A percentile compares a stretch with the other conserved stretches of the same genome.
These are phyloP conservation scores for Dryadula phaetusa DNA, from an alignment of 2,888 invertebrate genomes.

Conservation along the genomic window DNA sequence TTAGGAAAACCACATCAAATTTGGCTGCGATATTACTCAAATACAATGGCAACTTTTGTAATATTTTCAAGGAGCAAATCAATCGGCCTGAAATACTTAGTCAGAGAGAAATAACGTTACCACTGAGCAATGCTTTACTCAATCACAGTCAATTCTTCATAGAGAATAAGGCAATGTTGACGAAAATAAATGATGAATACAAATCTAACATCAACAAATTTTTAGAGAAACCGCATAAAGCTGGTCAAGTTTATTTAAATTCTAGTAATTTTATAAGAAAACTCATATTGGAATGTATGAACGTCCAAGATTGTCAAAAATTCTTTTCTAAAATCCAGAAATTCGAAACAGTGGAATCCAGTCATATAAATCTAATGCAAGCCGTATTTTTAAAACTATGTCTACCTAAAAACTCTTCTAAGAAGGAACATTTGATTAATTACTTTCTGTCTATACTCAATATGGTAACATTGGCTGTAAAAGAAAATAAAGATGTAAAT, in stretches of 20 bases:
- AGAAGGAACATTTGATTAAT: slow-evolving; percentile 75
- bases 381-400: slow-evolving; percentile 82
- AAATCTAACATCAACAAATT: slow-evolving; percentile 86
- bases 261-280: slow-evolving; percentile 84
- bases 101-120: slow-evolving; percentile 86
- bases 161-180: slow-evolving; percentile 75
- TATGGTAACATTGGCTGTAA: slow-evolving; percentile 75
- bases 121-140: slow-evolving; percentile 81
- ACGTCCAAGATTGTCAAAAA: slow-evolving; percentile 80
- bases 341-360: slow-evolving; percentile 85
- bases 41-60: slow-evolving; percentile 76
- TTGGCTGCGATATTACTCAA: slow-evolving; percentile 85
- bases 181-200: slow-evolving; percentile 83
- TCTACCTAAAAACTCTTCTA: slow-evolving; percentile 58
- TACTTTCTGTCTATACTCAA: slow-evolving; percentile 84
- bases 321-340: slow-evolving; percentile 85
- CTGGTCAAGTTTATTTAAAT: slow-evolving; percentile 86
- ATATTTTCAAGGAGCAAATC: slow-evolving; percentile 75
- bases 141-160: slow-evolving; percentile 67
- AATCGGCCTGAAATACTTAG: slow-evolving; percentile 72
- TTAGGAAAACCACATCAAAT: slow-evolving; percentile 83
- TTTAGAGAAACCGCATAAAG: slow-evolving; percentile 88
- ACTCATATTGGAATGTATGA: slow-evolving; percentile 85
- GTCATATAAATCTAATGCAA: slow-evolving; percentile 83
- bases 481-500: slow-evolving; percentile 65